Conservation (phyloP, 2,113 vertebrate species). For the Cavia aperea region DNA sequence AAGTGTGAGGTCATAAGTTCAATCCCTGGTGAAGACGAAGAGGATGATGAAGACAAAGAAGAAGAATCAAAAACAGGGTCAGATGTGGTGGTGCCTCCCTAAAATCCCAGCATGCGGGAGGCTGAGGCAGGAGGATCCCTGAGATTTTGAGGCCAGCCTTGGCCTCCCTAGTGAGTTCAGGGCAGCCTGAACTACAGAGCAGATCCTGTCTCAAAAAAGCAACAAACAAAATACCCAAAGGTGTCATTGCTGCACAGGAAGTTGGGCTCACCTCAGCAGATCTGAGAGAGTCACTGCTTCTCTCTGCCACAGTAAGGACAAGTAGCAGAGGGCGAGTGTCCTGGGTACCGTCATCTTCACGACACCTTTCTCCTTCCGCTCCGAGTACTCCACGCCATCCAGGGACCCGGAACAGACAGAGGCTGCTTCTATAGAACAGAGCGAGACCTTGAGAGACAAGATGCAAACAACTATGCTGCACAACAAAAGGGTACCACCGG, state of each 20-base stretch:
- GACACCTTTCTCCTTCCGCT: constrained; percentile 54
- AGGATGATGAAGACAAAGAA: too few relatives aligned
- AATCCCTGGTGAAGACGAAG: too few relatives aligned
- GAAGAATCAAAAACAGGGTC: background rate
- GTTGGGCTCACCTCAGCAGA: constrained; percentile 76
- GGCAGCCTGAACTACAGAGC: background rate
- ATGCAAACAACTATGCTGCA: background rate
- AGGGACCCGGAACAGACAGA: constrained; percentile 78
- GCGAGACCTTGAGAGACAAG: background rate
- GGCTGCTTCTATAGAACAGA: constrained; percentile 37
- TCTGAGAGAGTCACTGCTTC: constrained; percentile 80
- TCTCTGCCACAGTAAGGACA: constrained; percentile 81
- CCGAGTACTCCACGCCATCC: constrained; percentile 73
- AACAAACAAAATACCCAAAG: background rate
- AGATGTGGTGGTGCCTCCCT: background rate
- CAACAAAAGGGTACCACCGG: background rate
- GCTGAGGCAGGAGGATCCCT: background rate
- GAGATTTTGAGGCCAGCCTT: background rate
- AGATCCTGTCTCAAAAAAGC: background rate
- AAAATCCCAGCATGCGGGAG: background rate
- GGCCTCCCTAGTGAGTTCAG: background rate
- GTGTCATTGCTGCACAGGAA: background rate
- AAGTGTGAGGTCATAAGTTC: too few relatives aligned
- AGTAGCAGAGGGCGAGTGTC: constrained; percentile 80
- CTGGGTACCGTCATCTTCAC: constrained; percentile 78